Evolutionary conservation across 2,888 invertebrate species (phyloP).

Genomic region (Gymnocheta viridis): DNA sequence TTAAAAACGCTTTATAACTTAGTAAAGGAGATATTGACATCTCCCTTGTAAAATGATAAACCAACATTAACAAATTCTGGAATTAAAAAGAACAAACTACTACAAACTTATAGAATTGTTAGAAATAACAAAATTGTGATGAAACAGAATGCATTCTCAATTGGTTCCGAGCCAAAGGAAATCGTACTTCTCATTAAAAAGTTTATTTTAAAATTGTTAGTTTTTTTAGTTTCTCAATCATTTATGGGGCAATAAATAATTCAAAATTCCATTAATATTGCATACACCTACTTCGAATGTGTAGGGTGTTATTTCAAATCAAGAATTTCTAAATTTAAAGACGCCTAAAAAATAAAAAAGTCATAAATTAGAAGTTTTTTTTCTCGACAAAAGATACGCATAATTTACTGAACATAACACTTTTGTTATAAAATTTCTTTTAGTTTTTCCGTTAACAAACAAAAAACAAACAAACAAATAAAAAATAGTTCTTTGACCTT

Average conservation of each 20-base stretch:
- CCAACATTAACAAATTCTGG: too few species aligned
- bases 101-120: too few species aligned
- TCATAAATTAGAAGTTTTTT: conserved; percentile 26
- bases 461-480: background rate
- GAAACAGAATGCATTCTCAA: too few species aligned
- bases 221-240: background rate
- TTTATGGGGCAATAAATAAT: background rate
- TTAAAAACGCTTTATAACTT: too few species aligned
- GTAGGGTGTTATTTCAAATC: conserved; percentile 14
- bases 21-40: too few species aligned
- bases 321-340: conserved; percentile 31
- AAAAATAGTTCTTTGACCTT: conserved; percentile 55
- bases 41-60: too few species aligned
- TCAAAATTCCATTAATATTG: background rate
- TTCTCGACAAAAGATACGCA: conserved; percentile 11
- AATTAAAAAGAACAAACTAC: too few species aligned
- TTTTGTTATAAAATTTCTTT: conserved; percentile 17
- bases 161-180: too few species aligned
- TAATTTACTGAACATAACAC: conserved; percentile 19
- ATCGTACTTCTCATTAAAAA: too few species aligned
- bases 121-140: too few species aligned
- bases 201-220: too few species aligned
- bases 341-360: conserved; percentile 4
- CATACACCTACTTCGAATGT: background rate
- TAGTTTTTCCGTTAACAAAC: background rate